These are phyloP conservation scores for Eledona agricola DNA, from an alignment of 2,888 invertebrate species.

Conservation along the genomic window DNA sequence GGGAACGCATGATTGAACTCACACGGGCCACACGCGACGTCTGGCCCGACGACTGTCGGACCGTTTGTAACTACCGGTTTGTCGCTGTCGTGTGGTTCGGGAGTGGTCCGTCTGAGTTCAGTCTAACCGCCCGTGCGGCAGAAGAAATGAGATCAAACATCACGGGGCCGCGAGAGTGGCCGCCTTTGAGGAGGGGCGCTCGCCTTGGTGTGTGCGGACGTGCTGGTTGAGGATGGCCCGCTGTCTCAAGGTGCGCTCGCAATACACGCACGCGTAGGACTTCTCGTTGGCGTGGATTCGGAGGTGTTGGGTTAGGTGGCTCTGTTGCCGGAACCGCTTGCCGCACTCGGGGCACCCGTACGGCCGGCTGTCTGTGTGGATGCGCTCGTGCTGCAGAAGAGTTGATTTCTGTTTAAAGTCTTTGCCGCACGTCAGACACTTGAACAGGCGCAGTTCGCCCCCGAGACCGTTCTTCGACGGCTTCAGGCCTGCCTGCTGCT, in stretches of 20 bases:
- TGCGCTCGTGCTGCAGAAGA: constrained; percentile 86
- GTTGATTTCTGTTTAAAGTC: constrained; percentile 92
- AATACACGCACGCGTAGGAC: constrained; percentile 90
- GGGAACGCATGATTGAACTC: too few relatives aligned
- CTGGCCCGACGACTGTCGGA: too few relatives aligned
- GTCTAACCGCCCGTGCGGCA: constrained; percentile 60
- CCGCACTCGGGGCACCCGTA: constrained; percentile 91
- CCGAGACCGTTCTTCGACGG: constrained; percentile 45
- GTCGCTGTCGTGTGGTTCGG: too few relatives aligned
- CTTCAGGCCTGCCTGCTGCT: constrained; percentile 58
- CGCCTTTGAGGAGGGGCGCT: constrained; percentile 69
- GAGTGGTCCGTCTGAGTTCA: too few relatives aligned
- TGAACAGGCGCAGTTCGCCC: constrained; percentile 78
- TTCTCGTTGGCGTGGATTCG: constrained; percentile 93
- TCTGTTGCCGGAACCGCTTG: constrained; percentile 88
- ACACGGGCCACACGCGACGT: too few relatives aligned
- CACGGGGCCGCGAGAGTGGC: constrained; percentile 59
- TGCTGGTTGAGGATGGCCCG: constrained; percentile 92
- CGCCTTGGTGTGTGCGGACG: constrained; percentile 97
- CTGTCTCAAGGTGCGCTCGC: constrained; percentile 89
- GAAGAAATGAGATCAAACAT: constrained; percentile 40
- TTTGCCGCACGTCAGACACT: constrained; percentile 87
- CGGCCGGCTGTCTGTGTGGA: constrained; percentile 87
- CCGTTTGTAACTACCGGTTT: too few relatives aligned
- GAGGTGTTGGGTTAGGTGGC: constrained; percentile 87